Percentiles rank a stretch among this genome's conserved stretches.
phyloP scores from a whole-genome alignment of 2,888 invertebrate genomes.

The Pseudanteris insignis region DNA sequence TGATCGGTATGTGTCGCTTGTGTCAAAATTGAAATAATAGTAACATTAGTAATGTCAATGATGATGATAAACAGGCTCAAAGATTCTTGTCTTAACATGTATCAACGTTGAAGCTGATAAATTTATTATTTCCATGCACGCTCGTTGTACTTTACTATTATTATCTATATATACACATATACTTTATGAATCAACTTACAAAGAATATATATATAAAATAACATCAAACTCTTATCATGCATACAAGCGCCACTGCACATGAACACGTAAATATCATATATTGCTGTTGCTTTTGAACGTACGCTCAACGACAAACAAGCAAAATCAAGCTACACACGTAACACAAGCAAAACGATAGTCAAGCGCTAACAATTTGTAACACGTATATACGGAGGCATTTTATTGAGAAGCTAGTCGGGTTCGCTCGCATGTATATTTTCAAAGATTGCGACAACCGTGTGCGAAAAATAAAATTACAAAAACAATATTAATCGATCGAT shows the following conservation, averaged over 20 bases:
- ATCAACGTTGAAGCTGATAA: conserved; percentile 16
- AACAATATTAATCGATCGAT: too few relatives aligned
- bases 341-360: conserved; percentile 44
- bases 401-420: conserved; percentile 63
- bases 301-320: conserved; percentile 57
- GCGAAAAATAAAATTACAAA: conserved; percentile 13
- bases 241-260: conserved; percentile 33
- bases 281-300: conserved; percentile 62
- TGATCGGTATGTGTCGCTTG: too few relatives aligned
- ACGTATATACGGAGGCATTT: conserved; percentile 63
- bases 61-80: neutral
- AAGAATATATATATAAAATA: neutral
- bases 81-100: too few relatives aligned
- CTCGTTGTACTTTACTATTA: conserved; percentile 58
- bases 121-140: conserved; percentile 59
- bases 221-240: conserved; percentile 13
- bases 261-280: conserved; percentile 42
- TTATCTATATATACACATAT: conserved; percentile 41
- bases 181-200: conserved; percentile 8
- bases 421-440: conserved; percentile 36
- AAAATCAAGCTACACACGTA: conserved; percentile 35
- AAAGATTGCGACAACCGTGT: conserved; percentile 16
- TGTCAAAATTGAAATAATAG: too few relatives aligned
- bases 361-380: conserved; percentile 42
- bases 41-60: too few relatives aligned